Percentiles rank a stretch among this genome's conserved stretches.
phyloP scores from a whole-genome alignment of 2,113 vertebrate genomes.

The Chiloscyllium plagiosum region DNA sequence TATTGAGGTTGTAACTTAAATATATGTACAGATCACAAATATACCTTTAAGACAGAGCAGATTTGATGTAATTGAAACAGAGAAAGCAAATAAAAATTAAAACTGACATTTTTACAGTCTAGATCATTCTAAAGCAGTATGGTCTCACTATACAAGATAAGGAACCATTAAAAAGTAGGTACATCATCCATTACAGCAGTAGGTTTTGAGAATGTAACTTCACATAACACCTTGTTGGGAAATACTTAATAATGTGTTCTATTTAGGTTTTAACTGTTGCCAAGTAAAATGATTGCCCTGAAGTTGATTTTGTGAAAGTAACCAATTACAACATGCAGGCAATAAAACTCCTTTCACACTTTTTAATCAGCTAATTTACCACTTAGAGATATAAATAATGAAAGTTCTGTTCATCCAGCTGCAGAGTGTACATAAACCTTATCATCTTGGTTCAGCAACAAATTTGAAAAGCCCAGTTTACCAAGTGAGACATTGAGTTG shows the following conservation, averaged over 20 bases:
- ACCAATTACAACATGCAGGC: background rate
- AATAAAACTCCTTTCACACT: slow-evolving; percentile 15
- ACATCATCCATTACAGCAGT: background rate
- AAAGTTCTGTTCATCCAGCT: slow-evolving; percentile 5
- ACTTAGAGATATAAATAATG: slow-evolving; percentile 26
- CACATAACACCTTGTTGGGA: background rate
- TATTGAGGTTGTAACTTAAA: background rate
- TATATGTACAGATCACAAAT: background rate
- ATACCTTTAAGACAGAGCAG: background rate
- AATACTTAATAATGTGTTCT: background rate
- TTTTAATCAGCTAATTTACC: slow-evolving; percentile 32
- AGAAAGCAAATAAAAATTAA: background rate
- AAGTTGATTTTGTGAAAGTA: slow-evolving; percentile 17
- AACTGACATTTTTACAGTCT: background rate
- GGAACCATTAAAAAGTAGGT: background rate
- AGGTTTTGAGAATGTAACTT: background rate
- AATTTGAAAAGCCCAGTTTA: background rate
- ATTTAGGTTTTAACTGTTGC: slow-evolving; percentile 3
- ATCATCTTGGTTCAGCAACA: slow-evolving; percentile 19
- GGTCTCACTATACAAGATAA: background rate
- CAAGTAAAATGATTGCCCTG: slow-evolving; percentile 15
- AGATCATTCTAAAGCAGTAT: background rate
- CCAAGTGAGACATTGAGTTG: background rate
- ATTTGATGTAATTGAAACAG: background rate
- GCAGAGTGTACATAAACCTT: slow-evolving; percentile 20